phyloP scores from a whole-genome alignment of 2,113 vertebrate species.

The Astur gentilis region DNA sequence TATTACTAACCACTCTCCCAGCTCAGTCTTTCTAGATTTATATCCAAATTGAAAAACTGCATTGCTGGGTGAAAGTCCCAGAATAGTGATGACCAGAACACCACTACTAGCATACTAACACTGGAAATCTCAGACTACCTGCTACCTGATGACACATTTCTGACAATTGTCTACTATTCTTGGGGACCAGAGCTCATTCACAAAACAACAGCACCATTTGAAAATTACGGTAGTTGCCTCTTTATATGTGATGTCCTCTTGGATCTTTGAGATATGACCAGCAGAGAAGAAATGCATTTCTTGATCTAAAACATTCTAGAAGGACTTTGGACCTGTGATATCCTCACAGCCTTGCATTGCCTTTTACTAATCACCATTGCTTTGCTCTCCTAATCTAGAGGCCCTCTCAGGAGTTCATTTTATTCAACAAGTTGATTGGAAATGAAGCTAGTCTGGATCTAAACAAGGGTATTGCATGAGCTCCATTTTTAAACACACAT shows the following conservation, averaged over 20 bases:
- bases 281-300: not conserved
- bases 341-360: not conserved
- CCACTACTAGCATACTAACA: not conserved
- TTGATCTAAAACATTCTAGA: not conserved
- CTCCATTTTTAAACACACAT: not conserved
- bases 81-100: not conserved
- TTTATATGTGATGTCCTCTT: not conserved
- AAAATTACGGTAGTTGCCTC: not conserved
- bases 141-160: not conserved
- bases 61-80: not conserved
- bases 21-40: not conserved
- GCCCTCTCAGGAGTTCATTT: not conserved
- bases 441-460: not conserved
- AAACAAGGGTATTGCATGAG: not conserved
- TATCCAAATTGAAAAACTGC: not conserved
- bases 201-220: not conserved
- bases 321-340: not conserved
- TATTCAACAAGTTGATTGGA: not conserved
- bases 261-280: not conserved
- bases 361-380: not conserved
- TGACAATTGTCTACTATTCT: not conserved
- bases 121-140: not conserved
- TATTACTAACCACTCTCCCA: not conserved
- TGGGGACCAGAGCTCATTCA: not conserved
- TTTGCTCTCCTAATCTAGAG: not conserved